phyloP scores from a whole-genome alignment of 2,888 invertebrate genomes.

The Papilio gigon region DNA sequence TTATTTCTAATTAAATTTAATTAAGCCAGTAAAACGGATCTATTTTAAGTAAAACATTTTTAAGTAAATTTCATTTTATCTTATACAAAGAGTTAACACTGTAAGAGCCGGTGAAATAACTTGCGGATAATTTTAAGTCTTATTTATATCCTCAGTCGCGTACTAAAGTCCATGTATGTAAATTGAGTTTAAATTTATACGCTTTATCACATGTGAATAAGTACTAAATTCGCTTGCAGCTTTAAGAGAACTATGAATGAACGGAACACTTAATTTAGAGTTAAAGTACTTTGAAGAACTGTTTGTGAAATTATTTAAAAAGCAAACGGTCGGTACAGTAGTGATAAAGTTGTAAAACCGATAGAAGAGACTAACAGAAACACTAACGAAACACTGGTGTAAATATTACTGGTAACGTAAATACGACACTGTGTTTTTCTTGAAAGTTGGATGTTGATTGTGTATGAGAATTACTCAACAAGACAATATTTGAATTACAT shows the following conservation, averaged over 20 bases:
- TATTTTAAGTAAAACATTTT: background rate
- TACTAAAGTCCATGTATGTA: slow-evolving; percentile 18
- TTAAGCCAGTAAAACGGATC: no score
- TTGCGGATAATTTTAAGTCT: slow-evolving; percentile 37
- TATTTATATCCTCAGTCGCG: slow-evolving; percentile 33
- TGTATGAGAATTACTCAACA: no score
- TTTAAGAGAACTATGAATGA: slow-evolving; percentile 5
- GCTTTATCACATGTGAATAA: background rate
- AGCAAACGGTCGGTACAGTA: no score
- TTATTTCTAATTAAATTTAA: no score
- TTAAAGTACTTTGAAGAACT: background rate
- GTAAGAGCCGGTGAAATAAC: slow-evolving; percentile 33
- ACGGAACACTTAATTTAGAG: slow-evolving; percentile 10
- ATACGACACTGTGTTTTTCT: no score
- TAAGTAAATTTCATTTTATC: slow-evolving; percentile 10
- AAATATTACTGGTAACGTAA: no score
- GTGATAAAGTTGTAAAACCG: no score
- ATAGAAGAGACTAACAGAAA: background rate
- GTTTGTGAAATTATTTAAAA: background rate
- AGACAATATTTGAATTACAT: no score
- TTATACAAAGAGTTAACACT: slow-evolving; percentile 21
- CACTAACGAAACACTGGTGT: no score
- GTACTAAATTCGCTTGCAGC: background rate
- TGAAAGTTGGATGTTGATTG: no score
- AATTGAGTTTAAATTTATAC: slow-evolving; percentile 2